These are phyloP conservation scores for Hyles lineata DNA, from an alignment of 2,888 invertebrate species.

Conservation along the genomic window DNA sequence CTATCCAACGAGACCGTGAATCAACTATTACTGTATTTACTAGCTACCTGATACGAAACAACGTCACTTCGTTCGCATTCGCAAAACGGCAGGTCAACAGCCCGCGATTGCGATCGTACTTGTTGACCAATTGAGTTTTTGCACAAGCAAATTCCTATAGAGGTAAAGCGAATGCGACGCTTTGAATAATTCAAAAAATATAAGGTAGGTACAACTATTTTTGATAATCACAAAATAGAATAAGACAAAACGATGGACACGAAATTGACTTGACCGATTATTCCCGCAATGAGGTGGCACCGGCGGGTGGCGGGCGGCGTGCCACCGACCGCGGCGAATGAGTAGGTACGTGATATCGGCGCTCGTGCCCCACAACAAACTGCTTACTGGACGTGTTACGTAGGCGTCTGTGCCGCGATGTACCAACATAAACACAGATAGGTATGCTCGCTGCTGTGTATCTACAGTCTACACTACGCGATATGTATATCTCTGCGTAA, in stretches of 20 bases:
- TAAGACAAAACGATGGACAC: slow-evolving; percentile 45
- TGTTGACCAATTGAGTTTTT: slow-evolving; percentile 69
- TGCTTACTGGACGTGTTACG: slow-evolving; percentile 83
- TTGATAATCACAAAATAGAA: slow-evolving; percentile 37
- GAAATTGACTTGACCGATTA: slow-evolving; percentile 77
- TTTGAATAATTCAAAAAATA: slow-evolving; percentile 26
- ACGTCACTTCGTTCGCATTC: slow-evolving; percentile 62
- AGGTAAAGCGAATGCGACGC: slow-evolving; percentile 20
- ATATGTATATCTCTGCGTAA: slow-evolving; percentile 28
- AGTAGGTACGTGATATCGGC: slow-evolving; percentile 80
- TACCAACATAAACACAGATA: slow-evolving; percentile 71
- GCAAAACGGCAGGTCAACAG: slow-evolving; percentile 77
- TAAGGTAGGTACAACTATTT: slow-evolving; percentile 21
- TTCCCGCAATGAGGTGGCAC: slow-evolving; percentile 79
- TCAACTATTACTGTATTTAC: slow-evolving; percentile 38
- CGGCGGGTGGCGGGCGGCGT: slow-evolving; percentile 74
- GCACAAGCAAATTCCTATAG: slow-evolving; percentile 46
- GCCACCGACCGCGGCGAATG: slow-evolving; percentile 75
- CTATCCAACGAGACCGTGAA: slow-evolving; percentile 34
- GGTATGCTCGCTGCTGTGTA: slow-evolving; percentile 34
- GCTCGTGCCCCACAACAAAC: slow-evolving; percentile 84
- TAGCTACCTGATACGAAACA: slow-evolving; percentile 57
- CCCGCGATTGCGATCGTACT: slow-evolving; percentile 73
- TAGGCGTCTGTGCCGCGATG: slow-evolving; percentile 77
- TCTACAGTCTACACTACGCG: slow-evolving; percentile 35